Evolutionary conservation across 2,113 vertebrate genomes (phyloP).

Genomic region (Tetrao urogallus): DNA sequence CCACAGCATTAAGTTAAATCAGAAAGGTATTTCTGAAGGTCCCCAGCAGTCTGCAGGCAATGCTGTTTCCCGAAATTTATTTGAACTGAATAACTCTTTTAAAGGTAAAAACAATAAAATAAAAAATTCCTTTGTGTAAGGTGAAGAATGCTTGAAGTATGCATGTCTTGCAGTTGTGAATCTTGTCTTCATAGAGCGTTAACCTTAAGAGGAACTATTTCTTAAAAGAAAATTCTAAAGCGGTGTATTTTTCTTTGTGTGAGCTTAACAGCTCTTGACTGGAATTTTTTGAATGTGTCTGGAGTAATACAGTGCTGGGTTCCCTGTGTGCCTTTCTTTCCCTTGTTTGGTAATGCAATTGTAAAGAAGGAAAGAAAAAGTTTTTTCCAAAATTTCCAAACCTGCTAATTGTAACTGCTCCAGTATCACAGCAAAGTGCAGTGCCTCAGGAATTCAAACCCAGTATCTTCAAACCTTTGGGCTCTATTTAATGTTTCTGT

Average conservation of each 20-base stretch:
- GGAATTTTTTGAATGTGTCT: background rate
- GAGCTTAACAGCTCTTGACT: background rate
- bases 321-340: background rate
- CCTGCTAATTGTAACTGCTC: slow-evolving; percentile 9
- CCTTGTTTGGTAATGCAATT: background rate
- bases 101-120: background rate
- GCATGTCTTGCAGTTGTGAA: background rate
- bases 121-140: background rate
- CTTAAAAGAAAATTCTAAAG: background rate
- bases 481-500: slow-evolving; percentile 35
- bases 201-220: background rate
- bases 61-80: slow-evolving; percentile 3
- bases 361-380: background rate
- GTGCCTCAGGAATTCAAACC: slow-evolving; percentile 52
- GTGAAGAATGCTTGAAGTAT: background rate
- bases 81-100: slow-evolving; percentile 2
- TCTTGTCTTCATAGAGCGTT: background rate
- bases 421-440: background rate
- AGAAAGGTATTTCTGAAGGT: slow-evolving; percentile 50
- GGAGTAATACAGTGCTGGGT: background rate
- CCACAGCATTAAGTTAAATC: slow-evolving; percentile 68
- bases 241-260: slow-evolving; percentile 14
- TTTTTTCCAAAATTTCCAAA: background rate
- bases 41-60: background rate
- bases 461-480: slow-evolving; percentile 1